These are phyloP conservation scores for Holothuria scabra DNA, from an alignment of 53 echinoderm and acorn worm genomes.

Conservation along the genomic window DNA sequence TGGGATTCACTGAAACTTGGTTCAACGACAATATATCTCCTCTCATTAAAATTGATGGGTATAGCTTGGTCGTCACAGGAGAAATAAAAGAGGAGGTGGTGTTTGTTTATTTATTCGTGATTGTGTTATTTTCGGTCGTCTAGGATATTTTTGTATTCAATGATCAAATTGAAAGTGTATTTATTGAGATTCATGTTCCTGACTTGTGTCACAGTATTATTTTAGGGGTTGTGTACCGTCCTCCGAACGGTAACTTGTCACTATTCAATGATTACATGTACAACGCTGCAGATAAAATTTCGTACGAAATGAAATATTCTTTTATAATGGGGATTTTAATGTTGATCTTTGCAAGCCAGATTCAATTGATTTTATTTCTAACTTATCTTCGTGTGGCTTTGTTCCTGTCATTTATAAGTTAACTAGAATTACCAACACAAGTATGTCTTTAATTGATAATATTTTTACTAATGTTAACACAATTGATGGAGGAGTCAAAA, in stretches of 20 bases:
- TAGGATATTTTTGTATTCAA: slow-evolving; percentile 9
- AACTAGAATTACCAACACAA: not conserved
- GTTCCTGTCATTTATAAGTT: not conserved
- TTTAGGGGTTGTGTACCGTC: not conserved
- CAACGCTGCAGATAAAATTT: not conserved
- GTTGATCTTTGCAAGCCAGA: not conserved
- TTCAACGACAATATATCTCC: no score
- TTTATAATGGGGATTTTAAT: not conserved
- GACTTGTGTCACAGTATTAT: not conserved
- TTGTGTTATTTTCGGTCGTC: not conserved
- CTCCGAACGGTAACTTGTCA: not conserved
- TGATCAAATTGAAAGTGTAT: slow-evolving; percentile 1
- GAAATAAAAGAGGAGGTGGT: not conserved
- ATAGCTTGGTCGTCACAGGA: not conserved
- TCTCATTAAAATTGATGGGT: no score
- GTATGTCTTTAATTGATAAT: slow-evolving; percentile 6
- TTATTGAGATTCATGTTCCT: slow-evolving; percentile 5
- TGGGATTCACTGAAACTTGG: no score
- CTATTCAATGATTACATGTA: slow-evolving; percentile 6
- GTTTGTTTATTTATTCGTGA: slow-evolving; percentile 18
- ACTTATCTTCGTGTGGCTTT: not conserved
- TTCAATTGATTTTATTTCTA: not conserved
- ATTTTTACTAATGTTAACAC: slow-evolving; percentile 9
- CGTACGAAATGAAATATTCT: not conserved
- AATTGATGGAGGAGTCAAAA: not conserved